Evolutionary conservation across 1,140 invertebrate genomes (phyloP), one percentile per base, ranked within the genome.

Genomic region (Drosophila carrolli): DNA sequence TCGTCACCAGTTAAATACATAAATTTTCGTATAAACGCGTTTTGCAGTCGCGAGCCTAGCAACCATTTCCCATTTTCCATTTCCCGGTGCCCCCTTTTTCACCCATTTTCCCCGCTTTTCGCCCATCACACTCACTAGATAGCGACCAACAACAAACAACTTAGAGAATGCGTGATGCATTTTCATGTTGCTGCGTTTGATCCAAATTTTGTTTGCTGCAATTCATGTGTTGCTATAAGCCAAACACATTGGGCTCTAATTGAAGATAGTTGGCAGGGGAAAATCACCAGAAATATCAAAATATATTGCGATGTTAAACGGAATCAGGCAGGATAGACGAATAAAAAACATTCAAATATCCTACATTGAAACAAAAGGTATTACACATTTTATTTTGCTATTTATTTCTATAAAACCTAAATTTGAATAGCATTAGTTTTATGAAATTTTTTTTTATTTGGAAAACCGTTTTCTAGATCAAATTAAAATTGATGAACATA

Each of bases 21-120:
- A 89, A 88, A 88, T 88, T 88, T 84, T 88, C 83, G 83, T 89
- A 89, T 88, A 88, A 88, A 89, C 84, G 84, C 84, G 80, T 89
- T 88, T 82, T 72, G 79, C 60, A 86, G 79, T 65, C 82, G 62
- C 82, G 66, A 46, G 47, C 79, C 65, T 57, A 59, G 50, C 23
- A 50, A 60, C 46, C 37, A 78, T 65, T 82, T 63, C 57, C 67
- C 54, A 58, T 70, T 67, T 75, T 56, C 53, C 53, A 29, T 67
- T 63, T 46, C 11, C 65, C 54, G 16, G 19, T 13, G 29, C 46
- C n/a, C 27, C 14, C 55, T 19, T 35, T n/a, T 19, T 29, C 35
- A n/a, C 29, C 27, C 46, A 7, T 11, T 35, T 16, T 14, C 35
- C 35, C 55, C 14, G 11, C 14, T 5, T 32, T 48, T 29, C 47